Base-by-base conservation (phyloP, 2,888 invertebrate genomes). In the Hirtodrosophila alboralis region DNA sequence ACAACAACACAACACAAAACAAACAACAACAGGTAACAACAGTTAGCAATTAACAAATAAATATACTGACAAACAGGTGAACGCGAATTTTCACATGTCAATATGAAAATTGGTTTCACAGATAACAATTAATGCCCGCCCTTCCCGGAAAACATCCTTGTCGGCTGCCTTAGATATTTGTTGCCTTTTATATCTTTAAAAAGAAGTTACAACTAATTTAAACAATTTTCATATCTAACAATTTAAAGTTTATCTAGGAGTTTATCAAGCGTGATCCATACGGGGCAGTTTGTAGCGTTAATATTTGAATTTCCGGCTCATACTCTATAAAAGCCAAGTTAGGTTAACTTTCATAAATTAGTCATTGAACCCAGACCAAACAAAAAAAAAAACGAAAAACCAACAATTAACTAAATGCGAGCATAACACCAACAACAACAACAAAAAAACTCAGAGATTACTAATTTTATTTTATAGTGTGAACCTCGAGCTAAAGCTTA, bases 331-430 rank as follows among this genome's bases (percentile, higher is more conserved):
- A 58, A 56, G 59, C 52, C 56, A 80, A 72, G 66, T 75, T 66
- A 41, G 62, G 56, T 41, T 57, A 72, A 80, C 75, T 80, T 84
- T 84, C 81, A 84, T 81, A 81, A 81, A 81, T 84, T 84, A 84
- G 84, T 75, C 84, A 81, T 84, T 84, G 84, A 84, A 81, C 81
- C 62, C 69, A 59, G 53, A 47, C 60, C 18, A 5, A 62, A 48
- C 26, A 56, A 33, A 47, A 5, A 62, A 48, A 21, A 56, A 33
- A 47, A 37, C 47, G 49, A 66, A 59, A 61, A 53, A 41, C 37
- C 51, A 56, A 71, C 67, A 75, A 61, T 63, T 62, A 72, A 52
- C 75, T 72, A 65, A 76, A 79, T 69, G 60, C 72, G 64, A 59
- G 37, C 74, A 58, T 51, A 56, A 33, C 43, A 61, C 45, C 47